Conservation (phyloP, 2,888 invertebrate species). For the Caenorhabditis sp. region DNA sequence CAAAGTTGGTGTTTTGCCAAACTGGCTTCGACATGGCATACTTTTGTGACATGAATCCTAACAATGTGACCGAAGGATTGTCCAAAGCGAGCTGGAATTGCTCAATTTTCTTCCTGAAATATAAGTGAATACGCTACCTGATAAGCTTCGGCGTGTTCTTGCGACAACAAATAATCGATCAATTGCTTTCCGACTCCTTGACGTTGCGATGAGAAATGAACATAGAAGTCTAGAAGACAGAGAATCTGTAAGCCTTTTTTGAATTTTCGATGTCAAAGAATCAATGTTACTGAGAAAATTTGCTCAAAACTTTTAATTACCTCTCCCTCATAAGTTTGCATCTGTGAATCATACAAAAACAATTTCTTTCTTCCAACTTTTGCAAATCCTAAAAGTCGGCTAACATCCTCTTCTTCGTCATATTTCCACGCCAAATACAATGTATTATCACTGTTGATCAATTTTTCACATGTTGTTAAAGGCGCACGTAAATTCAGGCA, state of each 20-base stretch:
- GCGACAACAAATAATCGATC: slow-evolving; percentile 85
- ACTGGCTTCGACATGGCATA: slow-evolving; percentile 79
- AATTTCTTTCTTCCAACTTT: slow-evolving; percentile 90
- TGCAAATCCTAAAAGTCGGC: slow-evolving; percentile 79
- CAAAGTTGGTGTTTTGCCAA: slow-evolving; percentile 87
- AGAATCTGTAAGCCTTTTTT: slow-evolving; percentile 73
- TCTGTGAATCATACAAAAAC: slow-evolving; percentile 77
- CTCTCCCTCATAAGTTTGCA: slow-evolving; percentile 74
- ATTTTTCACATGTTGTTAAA: slow-evolving; percentile 55
- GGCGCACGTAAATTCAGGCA: slow-evolving; percentile 52
- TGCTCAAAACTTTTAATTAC: slow-evolving; percentile 71
- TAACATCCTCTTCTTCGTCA: slow-evolving; percentile 57
- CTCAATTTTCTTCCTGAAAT: background rate
- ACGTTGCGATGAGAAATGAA: slow-evolving; percentile 84
- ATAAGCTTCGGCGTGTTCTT: slow-evolving; percentile 57
- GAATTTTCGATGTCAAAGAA: background rate
- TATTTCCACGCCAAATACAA: slow-evolving; percentile 65
- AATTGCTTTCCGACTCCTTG: slow-evolving; percentile 84
- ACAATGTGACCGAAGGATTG: slow-evolving; percentile 87
- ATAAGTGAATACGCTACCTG: no score
- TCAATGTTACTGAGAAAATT: background rate
- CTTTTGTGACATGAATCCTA: slow-evolving; percentile 84
- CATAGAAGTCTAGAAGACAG: slow-evolving; percentile 91
- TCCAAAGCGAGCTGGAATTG: slow-evolving; percentile 81
- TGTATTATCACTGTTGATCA: slow-evolving; percentile 58